Evolutionary conservation across 1,140 invertebrate species (phyloP).

Genomic region (Diorhabda carinulata): DNA sequence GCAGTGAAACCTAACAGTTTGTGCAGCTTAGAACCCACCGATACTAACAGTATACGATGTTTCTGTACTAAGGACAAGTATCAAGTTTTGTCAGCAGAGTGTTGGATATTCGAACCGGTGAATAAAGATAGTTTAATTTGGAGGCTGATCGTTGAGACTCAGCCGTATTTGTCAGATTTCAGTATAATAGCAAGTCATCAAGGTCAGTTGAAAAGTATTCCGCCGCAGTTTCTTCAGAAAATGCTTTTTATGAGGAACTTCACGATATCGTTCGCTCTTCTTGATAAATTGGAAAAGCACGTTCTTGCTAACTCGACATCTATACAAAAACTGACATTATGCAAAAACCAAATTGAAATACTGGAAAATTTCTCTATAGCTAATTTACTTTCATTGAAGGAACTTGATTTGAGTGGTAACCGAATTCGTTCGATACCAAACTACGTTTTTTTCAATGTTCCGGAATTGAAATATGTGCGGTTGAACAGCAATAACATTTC

Average conservation of each 20-base stretch:
- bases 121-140: constrained; percentile 8
- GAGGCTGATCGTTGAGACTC: constrained; percentile 4
- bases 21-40: constrained; percentile 7
- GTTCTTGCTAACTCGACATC: constrained; percentile 10
- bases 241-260: constrained; percentile 14
- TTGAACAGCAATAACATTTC: constrained; percentile 13
- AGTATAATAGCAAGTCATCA: constrained; percentile 11
- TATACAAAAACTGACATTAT: constrained; percentile 9
- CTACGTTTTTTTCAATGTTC: constrained; percentile 1
- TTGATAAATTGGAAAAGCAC: constrained; percentile 10
- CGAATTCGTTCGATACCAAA: neutral
- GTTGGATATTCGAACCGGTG: constrained; percentile 18
- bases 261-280: constrained; percentile 7
- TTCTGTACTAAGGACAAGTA: constrained; percentile 8
- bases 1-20: neutral
- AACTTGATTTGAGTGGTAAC: constrained; percentile 7
- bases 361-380: constrained; percentile 9
- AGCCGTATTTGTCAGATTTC: constrained; percentile 11
- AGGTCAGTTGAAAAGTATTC: constrained; percentile 6
- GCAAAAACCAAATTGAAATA: constrained; percentile 15
- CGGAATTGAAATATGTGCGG: constrained; percentile 12
- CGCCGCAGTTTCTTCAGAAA: neutral
- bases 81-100: constrained; percentile 6
- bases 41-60: constrained; percentile 13
- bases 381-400: neutral